These are phyloP conservation scores for Odontophorus gujanensis DNA, from an alignment of 2,113 vertebrate species.

Conservation along the genomic window DNA sequence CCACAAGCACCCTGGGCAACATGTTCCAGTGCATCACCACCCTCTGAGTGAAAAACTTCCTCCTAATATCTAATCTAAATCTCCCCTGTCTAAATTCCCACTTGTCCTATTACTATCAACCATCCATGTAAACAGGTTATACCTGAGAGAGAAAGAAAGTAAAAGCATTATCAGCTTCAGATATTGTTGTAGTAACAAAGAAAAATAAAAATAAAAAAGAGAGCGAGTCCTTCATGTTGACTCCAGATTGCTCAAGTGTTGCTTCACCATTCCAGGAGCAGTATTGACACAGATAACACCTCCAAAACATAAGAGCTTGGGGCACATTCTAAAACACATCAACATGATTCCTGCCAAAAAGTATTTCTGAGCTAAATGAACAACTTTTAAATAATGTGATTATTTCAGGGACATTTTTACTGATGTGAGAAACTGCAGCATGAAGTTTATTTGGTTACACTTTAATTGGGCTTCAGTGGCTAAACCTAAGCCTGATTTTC, in stretches of 20 bases:
- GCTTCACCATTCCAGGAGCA: neutral
- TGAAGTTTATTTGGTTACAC: neutral
- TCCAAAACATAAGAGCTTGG: neutral
- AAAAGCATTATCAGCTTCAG: neutral
- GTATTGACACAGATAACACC: neutral
- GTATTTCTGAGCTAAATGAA: neutral
- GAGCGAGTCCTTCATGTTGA: neutral
- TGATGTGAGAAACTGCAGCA: neutral
- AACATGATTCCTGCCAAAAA: neutral
- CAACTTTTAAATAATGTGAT: neutral
- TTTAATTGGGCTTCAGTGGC: neutral
- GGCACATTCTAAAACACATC: neutral
- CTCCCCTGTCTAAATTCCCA: no score
- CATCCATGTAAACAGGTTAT: no score
- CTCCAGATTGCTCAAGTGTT: neutral
- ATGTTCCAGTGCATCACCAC: no score
- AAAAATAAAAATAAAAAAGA: neutral
- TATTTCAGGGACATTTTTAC: neutral
- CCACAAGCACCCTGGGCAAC: no score
- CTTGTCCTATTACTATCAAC: no score
- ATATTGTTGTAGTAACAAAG: fast-evolving
- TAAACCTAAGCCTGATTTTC: neutral
- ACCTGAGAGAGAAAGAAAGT: neutral
- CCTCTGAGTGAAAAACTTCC: no score
- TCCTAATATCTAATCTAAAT: no score